phyloP scores from a whole-genome alignment of 2,888 invertebrate species.

The Drosophila austrosaltans region DNA sequence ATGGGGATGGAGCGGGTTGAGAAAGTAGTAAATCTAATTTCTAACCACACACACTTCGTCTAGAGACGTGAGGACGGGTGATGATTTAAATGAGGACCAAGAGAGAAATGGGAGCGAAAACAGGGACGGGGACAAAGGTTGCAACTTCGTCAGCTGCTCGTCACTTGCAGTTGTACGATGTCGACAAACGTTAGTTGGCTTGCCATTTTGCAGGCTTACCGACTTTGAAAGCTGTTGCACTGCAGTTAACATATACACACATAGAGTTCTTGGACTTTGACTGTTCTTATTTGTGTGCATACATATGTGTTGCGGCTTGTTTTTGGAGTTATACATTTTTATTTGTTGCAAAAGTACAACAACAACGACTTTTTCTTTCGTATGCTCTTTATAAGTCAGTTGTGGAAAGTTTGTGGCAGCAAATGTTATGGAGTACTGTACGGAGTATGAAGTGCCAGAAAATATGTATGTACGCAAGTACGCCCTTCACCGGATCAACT shows the following conservation, averaged over 20 bases:
- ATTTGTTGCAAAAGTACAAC: slow-evolving; percentile 30
- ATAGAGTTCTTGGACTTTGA: slow-evolving; percentile 7
- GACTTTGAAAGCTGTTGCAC: slow-evolving; percentile 48
- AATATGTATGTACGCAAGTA: not conserved
- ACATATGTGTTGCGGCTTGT: slow-evolving; percentile 31
- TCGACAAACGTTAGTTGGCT: slow-evolving; percentile 53
- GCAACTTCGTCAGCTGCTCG: slow-evolving; percentile 63
- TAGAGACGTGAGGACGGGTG: too few relatives aligned
- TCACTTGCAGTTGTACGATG: slow-evolving; percentile 58
- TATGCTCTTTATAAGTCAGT: slow-evolving; percentile 7
- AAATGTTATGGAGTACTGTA: not conserved
- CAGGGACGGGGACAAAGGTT: slow-evolving; percentile 47
- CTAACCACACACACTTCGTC: slow-evolving; percentile 57
- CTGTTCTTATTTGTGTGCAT: not conserved
- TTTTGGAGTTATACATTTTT: slow-evolving; percentile 35
- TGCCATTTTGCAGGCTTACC: slow-evolving; percentile 67
- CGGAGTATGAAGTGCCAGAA: not conserved
- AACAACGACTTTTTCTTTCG: slow-evolving; percentile 1
- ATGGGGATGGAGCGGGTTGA: slow-evolving; percentile 44
- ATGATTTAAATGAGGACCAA: too few relatives aligned
- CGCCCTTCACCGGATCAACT: not conserved
- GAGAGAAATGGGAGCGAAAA: too few relatives aligned
- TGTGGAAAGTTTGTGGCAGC: slow-evolving; percentile 2
- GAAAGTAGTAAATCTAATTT: slow-evolving; percentile 75
- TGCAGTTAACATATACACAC: slow-evolving; percentile 15